These are phyloP conservation scores for Pygoscelis antarcticus DNA, from an alignment of 2,113 vertebrate species.

Conservation along the genomic window DNA sequence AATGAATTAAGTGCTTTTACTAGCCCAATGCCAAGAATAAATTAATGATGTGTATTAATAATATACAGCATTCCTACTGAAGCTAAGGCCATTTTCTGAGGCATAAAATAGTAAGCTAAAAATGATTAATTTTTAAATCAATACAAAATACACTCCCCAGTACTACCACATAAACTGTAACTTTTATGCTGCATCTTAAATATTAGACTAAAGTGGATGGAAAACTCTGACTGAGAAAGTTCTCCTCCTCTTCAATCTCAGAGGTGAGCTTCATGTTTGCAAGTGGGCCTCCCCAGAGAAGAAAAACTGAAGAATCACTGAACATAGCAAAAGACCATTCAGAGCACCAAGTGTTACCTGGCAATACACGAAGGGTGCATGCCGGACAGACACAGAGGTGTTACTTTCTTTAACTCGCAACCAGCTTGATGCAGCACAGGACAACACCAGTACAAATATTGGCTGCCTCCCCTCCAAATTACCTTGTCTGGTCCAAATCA, in stretches of 20 bases:
- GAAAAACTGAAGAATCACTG: not conserved
- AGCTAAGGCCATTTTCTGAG: conserved; percentile 39
- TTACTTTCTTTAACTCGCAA: not conserved
- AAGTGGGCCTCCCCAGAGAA: not conserved
- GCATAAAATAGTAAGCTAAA: conserved; percentile 41
- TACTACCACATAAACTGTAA: not conserved
- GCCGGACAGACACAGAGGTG: not conserved
- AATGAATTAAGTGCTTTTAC: conserved; percentile 37
- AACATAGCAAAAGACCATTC: not conserved
- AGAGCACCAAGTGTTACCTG: not conserved
- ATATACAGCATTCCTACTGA: not conserved
- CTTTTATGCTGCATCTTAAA: conserved; percentile 14
- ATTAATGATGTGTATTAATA: not conserved
- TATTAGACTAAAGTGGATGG: not conserved
- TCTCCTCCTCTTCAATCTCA: not conserved
- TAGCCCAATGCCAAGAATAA: conserved; percentile 34
- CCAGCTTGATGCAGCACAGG: not conserved
- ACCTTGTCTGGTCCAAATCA: not conserved
- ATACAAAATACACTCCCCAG: not conserved
- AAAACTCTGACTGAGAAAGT: not conserved
- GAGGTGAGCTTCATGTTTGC: not conserved
- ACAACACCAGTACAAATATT: not conserved
- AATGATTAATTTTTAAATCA: conserved; percentile 19
- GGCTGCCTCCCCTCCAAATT: not conserved
- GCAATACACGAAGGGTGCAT: fast-evolving